phyloP scores from a whole-genome alignment of 2,113 vertebrate species.

The Neopipo cinnamomea region DNA sequence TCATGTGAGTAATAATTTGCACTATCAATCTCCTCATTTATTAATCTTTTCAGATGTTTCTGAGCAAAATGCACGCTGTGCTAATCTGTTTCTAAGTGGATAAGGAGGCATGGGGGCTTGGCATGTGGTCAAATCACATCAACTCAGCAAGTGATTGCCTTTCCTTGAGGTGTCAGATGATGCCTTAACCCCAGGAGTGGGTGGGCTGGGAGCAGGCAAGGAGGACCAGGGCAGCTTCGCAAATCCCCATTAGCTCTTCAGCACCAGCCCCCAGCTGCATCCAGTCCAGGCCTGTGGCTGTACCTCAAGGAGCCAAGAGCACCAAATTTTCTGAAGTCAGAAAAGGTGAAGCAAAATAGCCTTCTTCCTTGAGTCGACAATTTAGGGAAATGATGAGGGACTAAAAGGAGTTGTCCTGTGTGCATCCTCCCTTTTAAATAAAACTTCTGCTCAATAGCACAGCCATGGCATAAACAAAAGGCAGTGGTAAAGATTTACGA shows the following conservation, averaged over 20 bases:
- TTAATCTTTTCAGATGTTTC: slow-evolving; percentile 28
- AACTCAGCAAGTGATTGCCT: background rate
- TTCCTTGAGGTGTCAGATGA: background rate
- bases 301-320: background rate
- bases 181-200: background rate
- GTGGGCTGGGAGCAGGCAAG: background rate
- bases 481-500: background rate
- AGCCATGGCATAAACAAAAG: background rate
- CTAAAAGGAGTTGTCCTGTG: background rate
- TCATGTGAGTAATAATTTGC: background rate
- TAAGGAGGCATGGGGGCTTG: background rate
- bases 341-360: background rate
- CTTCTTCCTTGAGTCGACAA: background rate
- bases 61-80: background rate
- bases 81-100: slow-evolving; percentile 23
- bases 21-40: background rate
- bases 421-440: background rate
- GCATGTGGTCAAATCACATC: background rate
- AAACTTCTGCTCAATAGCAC: background rate
- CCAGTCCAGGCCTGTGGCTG: background rate
- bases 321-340: background rate
- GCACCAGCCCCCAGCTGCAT: background rate
- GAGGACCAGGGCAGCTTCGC: background rate
- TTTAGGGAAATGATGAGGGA: background rate
- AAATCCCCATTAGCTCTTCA: background rate